Evolutionary conservation across 2,113 vertebrate species (phyloP), one percentile per base, ranked within the genome.

Genomic region (Probosciger aterrimus): DNA sequence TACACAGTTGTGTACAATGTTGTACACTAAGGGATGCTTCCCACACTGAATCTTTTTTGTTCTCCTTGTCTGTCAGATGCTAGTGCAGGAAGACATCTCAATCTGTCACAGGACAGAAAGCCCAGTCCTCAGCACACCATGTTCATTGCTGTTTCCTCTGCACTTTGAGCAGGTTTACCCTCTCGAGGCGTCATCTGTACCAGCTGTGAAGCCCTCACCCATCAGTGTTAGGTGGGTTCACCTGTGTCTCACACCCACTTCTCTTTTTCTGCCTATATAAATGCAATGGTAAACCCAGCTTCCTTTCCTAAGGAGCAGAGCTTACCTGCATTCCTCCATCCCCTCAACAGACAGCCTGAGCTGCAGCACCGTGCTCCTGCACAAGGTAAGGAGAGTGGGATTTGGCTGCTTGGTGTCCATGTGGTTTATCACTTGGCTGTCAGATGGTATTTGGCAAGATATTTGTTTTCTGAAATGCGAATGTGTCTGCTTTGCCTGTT

Each of bases 281-380:
- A 71, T 6, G 41, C 35, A 76, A 28, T 2, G 24, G 7, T 22
- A 64, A 18, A 4, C 6, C 2, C 8, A 1, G 0, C 2, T 31
- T 43, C 14, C 25, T 7, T 33, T 17, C 5, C 8, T 1, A 6
- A n/a, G 19, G 9, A 49, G 20, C 0, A 27, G 46, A 60, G n/a
- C 3, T 18, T 67, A 11, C 14, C 25, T 35, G 18, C 10, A 47
- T 11, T 10, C 11, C 25, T 73, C 0, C 2, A 1, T 4, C 6
- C n/a, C 12, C 18, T 22, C 5, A 3, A 4, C 30, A 35, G 7
- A 3, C 25, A 71, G 31, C 11, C 6, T 31, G 31, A 39, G 33
- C 47, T 47, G 18, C 76, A 74, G 33, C n/a, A 37, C 9, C 8
- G 0, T 8, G 5, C 22, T 43, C 33, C 59, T 71, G 15, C 41